Evolutionary conservation across 1,140 invertebrate genomes (phyloP).

Genomic region (Batillaria attramentaria): DNA sequence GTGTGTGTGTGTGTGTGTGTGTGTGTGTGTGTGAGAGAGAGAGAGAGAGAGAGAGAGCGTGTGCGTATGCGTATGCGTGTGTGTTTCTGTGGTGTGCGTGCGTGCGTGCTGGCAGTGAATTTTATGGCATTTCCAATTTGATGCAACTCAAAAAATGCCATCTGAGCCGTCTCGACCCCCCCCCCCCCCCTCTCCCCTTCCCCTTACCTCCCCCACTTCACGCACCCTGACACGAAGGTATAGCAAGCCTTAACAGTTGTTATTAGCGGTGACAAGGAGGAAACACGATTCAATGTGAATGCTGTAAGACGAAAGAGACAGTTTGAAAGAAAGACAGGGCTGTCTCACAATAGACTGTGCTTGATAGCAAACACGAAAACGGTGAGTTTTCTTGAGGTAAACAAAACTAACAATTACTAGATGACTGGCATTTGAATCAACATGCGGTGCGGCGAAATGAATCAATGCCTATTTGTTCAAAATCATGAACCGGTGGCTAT

Average conservation of each 20-base stretch:
- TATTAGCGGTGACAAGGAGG: not conserved
- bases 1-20: conserved; percentile 14
- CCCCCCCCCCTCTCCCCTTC: not conserved
- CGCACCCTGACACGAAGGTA: no score
- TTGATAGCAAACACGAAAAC: not conserved
- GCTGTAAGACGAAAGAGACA: not conserved
- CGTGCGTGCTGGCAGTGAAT: not conserved
- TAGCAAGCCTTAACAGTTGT: not conserved
- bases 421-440: no score
- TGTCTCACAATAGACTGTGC: not conserved
- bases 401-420: no score
- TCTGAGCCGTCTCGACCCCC: not conserved
- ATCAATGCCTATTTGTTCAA: no score
- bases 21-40: conserved; percentile 7
- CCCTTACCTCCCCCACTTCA: not conserved
- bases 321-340: not conserved
- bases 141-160: not conserved
- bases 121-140: not conserved
- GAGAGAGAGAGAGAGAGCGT: conserved; percentile 3
- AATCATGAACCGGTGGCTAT: no score
- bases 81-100: not conserved
- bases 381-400: no score
- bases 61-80: not conserved
- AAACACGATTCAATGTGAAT: not conserved
- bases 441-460: no score